Conservation (phyloP, 1,140 invertebrate genomes). For the Drosophila subobscura region DNA sequence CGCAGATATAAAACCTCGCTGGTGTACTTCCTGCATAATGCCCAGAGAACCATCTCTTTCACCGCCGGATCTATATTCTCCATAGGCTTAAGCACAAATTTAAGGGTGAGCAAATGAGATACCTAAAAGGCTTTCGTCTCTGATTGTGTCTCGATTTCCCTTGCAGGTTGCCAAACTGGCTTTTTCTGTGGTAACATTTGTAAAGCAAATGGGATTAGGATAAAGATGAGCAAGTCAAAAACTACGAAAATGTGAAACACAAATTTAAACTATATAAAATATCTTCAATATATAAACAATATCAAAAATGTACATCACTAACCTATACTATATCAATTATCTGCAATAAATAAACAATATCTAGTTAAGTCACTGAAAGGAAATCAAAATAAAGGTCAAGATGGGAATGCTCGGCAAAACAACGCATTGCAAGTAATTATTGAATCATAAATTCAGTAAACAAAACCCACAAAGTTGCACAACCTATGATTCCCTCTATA, state of each 20-base stretch:
- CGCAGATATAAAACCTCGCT: conserved; percentile 31
- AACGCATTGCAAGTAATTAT: conserved; percentile 29
- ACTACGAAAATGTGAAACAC: not conserved
- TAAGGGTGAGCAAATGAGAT: conserved; percentile 17
- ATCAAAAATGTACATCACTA: no score
- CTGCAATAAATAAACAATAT: no score
- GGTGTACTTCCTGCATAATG: conserved; percentile 38
- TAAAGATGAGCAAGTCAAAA: not conserved
- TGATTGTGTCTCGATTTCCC: not conserved
- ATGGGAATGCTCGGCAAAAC: no score
- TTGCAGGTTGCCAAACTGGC: conserved; percentile 53
- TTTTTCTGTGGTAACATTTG: conserved; percentile 55
- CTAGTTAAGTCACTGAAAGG: no score
- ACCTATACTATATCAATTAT: no score
- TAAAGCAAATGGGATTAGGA: conserved; percentile 47
- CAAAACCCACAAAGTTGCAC: conserved; percentile 3
- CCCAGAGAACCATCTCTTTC: conserved; percentile 37
- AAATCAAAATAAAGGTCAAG: no score
- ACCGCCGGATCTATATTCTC: conserved; percentile 54
- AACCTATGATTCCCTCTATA: conserved; percentile 12
- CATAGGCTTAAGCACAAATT: conserved; percentile 43
- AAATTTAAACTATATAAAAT: no score
- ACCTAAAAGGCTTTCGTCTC: no score
- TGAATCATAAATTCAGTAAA: conserved; percentile 22
- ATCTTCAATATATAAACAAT: no score